These are phyloP conservation scores for Excalfactoria chinensis DNA, from an alignment of 2,113 vertebrate species.

Conservation along the genomic window DNA sequence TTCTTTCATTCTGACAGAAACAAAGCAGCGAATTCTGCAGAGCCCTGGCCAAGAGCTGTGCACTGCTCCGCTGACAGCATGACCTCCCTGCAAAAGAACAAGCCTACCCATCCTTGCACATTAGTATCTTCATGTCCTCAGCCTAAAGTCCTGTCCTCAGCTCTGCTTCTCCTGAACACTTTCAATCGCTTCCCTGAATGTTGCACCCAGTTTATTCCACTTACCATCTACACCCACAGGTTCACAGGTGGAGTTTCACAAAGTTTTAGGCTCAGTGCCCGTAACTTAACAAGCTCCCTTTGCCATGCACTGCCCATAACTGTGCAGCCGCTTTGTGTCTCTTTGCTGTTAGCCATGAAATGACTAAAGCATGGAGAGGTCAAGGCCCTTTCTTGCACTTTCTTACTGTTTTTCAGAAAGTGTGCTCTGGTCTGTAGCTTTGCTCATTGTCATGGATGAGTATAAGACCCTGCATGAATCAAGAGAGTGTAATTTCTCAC, in stretches of 20 bases:
- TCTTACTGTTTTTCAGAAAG: neutral
- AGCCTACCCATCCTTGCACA: rapidly evolving
- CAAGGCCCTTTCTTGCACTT: neutral
- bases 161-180: neutral
- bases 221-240: neutral
- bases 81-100: rapidly evolving
- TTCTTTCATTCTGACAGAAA: neutral
- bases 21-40: rapidly evolving
- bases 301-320: rapidly evolving
- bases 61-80: neutral
- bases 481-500: neutral
- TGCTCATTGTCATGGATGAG: neutral
- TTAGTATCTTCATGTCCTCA: rapidly evolving
- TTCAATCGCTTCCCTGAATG: too few species aligned
- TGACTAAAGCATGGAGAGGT: neutral
- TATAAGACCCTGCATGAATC: neutral
- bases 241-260: rapidly evolving
- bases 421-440: neutral
- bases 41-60: neutral
- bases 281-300: neutral
- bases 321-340: too few species aligned
- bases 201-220: rapidly evolving
- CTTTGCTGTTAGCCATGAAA: neutral
- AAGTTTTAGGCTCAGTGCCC: neutral
- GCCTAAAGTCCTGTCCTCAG: neutral